Evolutionary conservation across 2,797 vertebrate species (phyloP).

Genomic region (Paratrypauchen microcephalus): DNA sequence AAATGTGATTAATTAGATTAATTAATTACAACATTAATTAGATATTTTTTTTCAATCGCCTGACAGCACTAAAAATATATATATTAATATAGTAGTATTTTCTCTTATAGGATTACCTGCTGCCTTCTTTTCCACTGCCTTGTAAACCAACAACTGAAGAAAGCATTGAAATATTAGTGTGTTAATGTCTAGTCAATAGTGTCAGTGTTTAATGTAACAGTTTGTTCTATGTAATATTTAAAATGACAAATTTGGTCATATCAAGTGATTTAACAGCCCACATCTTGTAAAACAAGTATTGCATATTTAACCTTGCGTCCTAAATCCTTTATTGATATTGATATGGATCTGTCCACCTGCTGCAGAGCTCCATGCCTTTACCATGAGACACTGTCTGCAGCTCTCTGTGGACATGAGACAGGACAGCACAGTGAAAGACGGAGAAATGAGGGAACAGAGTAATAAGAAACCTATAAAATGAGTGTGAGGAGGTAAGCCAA

Average conservation of each 20-base stretch:
- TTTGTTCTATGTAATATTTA: too few species aligned
- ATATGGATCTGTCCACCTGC: conserved; percentile 36
- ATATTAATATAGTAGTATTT: background rate
- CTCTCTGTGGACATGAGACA: conserved; percentile 27
- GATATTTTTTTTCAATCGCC: too few species aligned
- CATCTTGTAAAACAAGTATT: too few species aligned
- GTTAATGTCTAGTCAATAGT: too few species aligned
- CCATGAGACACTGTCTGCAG: conserved; percentile 41
- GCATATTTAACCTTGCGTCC: too few species aligned
- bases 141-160: background rate
- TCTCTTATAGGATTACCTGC: background rate
- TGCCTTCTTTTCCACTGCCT: background rate
- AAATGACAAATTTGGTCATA: too few species aligned
- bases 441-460: conserved; percentile 19
- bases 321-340: background rate
- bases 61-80: too few species aligned
- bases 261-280: too few species aligned
- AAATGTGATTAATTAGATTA: too few species aligned
- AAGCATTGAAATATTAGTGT: background rate
- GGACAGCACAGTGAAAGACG: conserved; percentile 21
- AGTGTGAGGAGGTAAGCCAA: conserved; percentile 27
- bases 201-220: too few species aligned
- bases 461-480: conserved; percentile 27
- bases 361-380: conserved; percentile 18
- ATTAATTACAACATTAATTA: too few species aligned